Evolutionary conservation across 2,113 vertebrate species (phyloP).

Genomic region (Dunckerocampus dactyliophorus): DNA sequence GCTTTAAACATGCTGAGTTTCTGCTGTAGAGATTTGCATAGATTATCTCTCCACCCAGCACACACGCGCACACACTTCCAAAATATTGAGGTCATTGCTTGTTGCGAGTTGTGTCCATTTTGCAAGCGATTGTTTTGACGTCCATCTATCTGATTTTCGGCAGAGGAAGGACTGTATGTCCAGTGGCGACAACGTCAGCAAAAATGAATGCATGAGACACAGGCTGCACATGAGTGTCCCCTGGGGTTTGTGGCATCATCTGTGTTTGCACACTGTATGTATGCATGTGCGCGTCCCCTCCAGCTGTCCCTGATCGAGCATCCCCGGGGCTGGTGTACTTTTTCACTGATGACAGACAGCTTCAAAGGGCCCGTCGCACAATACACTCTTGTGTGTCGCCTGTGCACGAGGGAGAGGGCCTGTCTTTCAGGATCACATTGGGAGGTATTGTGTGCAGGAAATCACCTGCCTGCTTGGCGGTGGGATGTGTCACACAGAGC

Average conservation of each 20-base stretch:
- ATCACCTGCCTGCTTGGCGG: conserved; percentile 55
- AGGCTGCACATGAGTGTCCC: conserved; percentile 9
- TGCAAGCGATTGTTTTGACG: not conserved
- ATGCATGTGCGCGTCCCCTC: conserved; percentile 10
- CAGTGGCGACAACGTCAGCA: not conserved
- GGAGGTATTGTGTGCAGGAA: conserved; percentile 13
- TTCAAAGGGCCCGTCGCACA: conserved; percentile 25
- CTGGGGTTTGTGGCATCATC: not conserved
- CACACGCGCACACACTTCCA: conserved; percentile 28
- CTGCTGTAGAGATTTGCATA: conserved; percentile 60
- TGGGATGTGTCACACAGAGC: conserved; percentile 43
- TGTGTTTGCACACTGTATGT: conserved; percentile 6
- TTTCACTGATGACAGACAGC: conserved; percentile 43
- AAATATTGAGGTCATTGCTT: conserved; percentile 47
- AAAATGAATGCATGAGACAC: conserved; percentile 1
- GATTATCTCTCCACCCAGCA: conserved; percentile 48
- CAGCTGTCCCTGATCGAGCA: conserved; percentile 35
- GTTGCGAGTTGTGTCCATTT: conserved; percentile 10
- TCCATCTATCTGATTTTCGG: not conserved
- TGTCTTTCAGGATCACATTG: conserved; percentile 23
- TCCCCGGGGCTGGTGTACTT: conserved; percentile 31
- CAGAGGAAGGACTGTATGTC: not conserved
- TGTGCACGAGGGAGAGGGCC: conserved; percentile 25
- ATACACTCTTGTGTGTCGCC: conserved; percentile 39
- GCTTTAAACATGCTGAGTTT: conserved; percentile 53